Conservation (phyloP, 2,888 invertebrate species). For the Cremastinae sp. region DNA sequence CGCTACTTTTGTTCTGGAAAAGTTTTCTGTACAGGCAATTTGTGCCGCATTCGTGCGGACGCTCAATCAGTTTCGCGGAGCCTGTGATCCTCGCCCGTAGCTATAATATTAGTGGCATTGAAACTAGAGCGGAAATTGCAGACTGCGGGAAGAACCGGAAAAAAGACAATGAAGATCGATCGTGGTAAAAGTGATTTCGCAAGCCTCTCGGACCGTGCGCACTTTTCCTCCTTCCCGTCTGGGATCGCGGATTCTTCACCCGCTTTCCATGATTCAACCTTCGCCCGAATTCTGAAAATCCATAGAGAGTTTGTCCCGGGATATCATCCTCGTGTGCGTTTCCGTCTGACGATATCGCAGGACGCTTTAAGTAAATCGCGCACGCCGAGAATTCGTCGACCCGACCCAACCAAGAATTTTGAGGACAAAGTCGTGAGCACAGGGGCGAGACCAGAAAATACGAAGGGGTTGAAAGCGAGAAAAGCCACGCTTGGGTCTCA, state of each 20-base stretch:
- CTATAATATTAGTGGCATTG: constrained; percentile 35
- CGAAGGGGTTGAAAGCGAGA: constrained; percentile 54
- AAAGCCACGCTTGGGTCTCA: constrained; percentile 67
- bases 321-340: no score
- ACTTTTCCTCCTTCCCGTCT: constrained; percentile 49
- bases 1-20: background rate
- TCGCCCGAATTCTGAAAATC: constrained; percentile 5
- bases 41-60: constrained; percentile 27
- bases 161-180: constrained; percentile 69
- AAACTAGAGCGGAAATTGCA: constrained; percentile 24
- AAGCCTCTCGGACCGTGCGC: constrained; percentile 65
- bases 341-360: background rate
- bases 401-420: constrained; percentile 71
- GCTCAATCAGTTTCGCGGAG: background rate
- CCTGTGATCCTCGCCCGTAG: constrained; percentile 2
- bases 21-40: constrained; percentile 12
- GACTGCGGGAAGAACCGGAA: constrained; percentile 2
- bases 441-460: constrained; percentile 42
- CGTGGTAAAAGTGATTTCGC: constrained; percentile 74
- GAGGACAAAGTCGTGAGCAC: constrained; percentile 33
- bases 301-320: background rate
- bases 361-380: constrained; percentile 28
- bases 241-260: constrained; percentile 10
- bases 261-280: constrained; percentile 33
- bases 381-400: constrained; percentile 68